Evolutionary conservation across 2,113 vertebrate genomes (phyloP), one percentile per base, ranked within the genome.

Genomic region (Rana temporaria): DNA sequence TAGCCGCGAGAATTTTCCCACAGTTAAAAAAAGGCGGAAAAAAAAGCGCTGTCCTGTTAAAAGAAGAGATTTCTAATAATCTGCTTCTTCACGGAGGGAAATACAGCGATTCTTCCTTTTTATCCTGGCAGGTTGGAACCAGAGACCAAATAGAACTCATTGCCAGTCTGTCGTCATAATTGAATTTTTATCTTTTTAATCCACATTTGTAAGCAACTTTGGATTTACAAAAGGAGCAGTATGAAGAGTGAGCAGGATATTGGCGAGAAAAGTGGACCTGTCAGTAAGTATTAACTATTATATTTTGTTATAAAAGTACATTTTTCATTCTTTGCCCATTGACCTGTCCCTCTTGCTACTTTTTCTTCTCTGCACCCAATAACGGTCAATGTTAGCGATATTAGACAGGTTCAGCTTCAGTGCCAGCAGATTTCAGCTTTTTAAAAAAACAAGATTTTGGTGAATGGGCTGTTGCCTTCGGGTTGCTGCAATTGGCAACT

Each of bases 1-100:
- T 82, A 75, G 80, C 80, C 9, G 52, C 48, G 3, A 75, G 70
- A 67, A 67, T 74, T 73, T 74, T 55, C 60, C 70, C 68, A 65
- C 69, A 18, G 59, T 67, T 48, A 57, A 59, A 59, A 30, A 56
- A 69, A 26, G 26, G 26, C 3, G 19, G 24, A 69, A 69, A 69
- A 38, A 55, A 53, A 63, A 71, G 62, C 53, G 38, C 42, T 56
- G 48, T 30, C 48, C 34, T 68, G 77, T 68, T 66, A 66, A 26
- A 22, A 26, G n/a, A 56, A 42, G 9, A 56, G 65, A 53, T 64
- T 26, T 48, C 20, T 24, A 24, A 69, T 70, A 24, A 80, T 60
- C 65, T 22, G n/a, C 14, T 59, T 24, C 30, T 71, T 9, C 70
- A 30, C 17, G 20, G 67, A 48, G 53, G 30, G 66, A 34, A 69